These are phyloP conservation scores for Telmatochromis sp. DNA, from an alignment of 2,113 vertebrate genomes.

Conservation along the genomic window DNA sequence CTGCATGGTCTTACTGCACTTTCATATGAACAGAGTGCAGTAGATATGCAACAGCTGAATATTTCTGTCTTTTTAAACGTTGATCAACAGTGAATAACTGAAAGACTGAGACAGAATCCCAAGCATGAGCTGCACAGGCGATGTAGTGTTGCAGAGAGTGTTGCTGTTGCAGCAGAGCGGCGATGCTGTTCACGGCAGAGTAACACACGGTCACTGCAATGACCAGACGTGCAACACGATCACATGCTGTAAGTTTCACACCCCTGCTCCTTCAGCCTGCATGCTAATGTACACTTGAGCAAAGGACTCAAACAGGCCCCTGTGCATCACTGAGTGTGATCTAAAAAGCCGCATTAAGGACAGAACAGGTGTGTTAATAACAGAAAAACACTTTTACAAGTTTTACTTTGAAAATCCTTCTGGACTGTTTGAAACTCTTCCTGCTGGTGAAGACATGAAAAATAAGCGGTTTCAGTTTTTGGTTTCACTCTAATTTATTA, in stretches of 20 bases:
- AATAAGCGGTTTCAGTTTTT: background rate
- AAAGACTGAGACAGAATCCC: background rate
- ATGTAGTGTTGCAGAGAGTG: background rate
- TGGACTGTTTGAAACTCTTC: background rate
- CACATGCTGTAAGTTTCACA: background rate
- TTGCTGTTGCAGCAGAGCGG: too few relatives aligned
- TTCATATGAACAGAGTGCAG: background rate
- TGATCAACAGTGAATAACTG: background rate
- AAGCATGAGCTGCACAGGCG: background rate
- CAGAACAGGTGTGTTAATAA: too few relatives aligned
- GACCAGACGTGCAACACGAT: fast-evolving
- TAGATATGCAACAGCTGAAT: background rate
- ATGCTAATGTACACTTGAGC: background rate
- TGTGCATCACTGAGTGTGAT: background rate
- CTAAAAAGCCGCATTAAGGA: background rate
- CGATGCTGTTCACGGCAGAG: background rate
- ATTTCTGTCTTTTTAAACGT: background rate
- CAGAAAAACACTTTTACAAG: background rate
- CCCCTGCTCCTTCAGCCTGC: background rate
- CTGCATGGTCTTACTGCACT: background rate
- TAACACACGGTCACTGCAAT: background rate
- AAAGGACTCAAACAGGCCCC: background rate
- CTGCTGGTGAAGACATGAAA: background rate
- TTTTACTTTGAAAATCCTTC: background rate
- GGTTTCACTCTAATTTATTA: background rate